These are phyloP conservation scores for Diorhabda elongata DNA, from an alignment of 1,140 invertebrate genomes.

Conservation along the genomic window DNA sequence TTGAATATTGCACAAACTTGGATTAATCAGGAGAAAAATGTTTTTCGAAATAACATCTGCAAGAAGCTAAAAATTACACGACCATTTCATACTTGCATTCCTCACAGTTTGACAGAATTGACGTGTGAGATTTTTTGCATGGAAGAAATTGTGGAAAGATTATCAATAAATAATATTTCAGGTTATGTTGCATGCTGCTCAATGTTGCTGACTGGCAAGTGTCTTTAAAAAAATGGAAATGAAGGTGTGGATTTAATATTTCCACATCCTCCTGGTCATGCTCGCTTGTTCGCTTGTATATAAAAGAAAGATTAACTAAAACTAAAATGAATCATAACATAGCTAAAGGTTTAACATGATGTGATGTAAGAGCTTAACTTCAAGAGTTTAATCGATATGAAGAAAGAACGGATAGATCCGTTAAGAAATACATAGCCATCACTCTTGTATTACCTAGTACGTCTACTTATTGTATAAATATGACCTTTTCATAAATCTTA, in stretches of 20 bases:
- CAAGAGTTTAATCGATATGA: neutral
- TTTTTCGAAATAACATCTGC: neutral
- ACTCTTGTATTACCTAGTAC: neutral
- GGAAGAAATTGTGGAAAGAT: neutral
- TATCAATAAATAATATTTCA: neutral
- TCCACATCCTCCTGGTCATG: neutral
- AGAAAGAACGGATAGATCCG: too few relatives aligned
- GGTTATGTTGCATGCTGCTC: neutral
- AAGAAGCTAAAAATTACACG: neutral
- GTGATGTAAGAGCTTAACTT: constrained; percentile 1
- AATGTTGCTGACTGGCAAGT: neutral
- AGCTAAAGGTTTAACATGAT: neutral
- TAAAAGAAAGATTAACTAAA: neutral
- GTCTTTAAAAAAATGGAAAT: neutral
- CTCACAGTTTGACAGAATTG: neutral
- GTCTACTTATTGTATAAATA: neutral
- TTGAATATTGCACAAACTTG: constrained; percentile 4
- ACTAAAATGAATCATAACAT: neutral
- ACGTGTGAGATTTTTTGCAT: neutral
- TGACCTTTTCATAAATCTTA: too few relatives aligned
- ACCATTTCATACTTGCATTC: neutral
- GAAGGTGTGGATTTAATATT: constrained; percentile 1
- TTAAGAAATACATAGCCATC: neutral
- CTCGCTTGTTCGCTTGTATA: neutral
- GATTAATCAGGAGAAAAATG: neutral